Conservation (phyloP, 2,888 invertebrate genomes). For the Zelleria hepariella region DNA sequence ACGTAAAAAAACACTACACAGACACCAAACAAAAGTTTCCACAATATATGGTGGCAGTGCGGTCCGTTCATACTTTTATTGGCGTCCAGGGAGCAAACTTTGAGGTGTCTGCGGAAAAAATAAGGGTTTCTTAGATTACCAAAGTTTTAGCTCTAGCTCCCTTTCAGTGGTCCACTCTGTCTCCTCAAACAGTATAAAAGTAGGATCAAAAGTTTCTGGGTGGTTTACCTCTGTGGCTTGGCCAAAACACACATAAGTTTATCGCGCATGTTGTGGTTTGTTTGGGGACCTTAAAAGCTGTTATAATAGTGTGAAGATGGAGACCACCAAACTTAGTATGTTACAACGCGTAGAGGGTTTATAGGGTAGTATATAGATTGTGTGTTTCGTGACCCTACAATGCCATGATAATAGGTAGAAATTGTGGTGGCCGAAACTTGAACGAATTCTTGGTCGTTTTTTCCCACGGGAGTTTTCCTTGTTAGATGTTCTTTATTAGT, state of each 20-base stretch:
- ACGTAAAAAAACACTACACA: too few species aligned
- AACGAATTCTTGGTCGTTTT: not conserved
- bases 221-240: not conserved
- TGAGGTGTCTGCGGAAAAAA: not conserved
- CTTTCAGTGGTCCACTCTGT: not conserved
- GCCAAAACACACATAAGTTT: not conserved
- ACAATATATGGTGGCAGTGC: too few species aligned
- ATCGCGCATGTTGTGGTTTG: too few species aligned
- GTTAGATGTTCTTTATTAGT: not conserved
- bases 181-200: not conserved
- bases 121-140: conserved; percentile 5
- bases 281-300: too few species aligned
- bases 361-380: not conserved
- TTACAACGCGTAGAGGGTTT: too few species aligned
- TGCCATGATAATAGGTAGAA: not conserved
- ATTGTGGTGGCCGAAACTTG: not conserved
- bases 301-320: too few species aligned
- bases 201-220: not conserved
- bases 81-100: conserved; percentile 14
- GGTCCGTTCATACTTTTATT: conserved; percentile 15
- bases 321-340: not conserved
- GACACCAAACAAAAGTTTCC: too few species aligned
- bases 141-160: not conserved
- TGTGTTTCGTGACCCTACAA: not conserved
- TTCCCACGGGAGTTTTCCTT: not conserved